These are phyloP conservation scores for Monopterus albus DNA, from an alignment of 2,113 vertebrate species.

Conservation along the genomic window DNA sequence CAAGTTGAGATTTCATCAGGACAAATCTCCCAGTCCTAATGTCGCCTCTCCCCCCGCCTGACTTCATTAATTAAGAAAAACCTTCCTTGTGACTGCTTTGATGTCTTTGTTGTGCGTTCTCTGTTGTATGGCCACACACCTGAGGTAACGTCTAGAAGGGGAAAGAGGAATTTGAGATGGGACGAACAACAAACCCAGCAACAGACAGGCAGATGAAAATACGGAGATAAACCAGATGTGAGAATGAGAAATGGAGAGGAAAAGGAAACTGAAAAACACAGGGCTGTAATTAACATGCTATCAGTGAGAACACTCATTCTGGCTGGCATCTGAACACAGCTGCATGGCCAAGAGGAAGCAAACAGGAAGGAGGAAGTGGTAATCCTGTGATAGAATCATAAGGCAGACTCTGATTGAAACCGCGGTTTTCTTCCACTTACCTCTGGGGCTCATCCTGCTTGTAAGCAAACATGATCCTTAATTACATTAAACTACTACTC, in stretches of 20 bases:
- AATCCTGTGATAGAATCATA: constrained; percentile 68
- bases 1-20: no score
- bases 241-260: constrained; percentile 48
- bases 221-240: constrained; percentile 65
- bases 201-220: constrained; percentile 27
- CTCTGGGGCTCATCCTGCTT: constrained; percentile 62
- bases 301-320: constrained; percentile 49
- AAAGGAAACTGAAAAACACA: constrained; percentile 51
- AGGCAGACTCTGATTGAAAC: constrained; percentile 8
- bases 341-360: constrained; percentile 69
- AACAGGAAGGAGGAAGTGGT: constrained; percentile 79
- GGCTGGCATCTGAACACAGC: constrained; percentile 60
- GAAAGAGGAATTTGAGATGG: not conserved
- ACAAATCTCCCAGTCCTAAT: not conserved
- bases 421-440: constrained; percentile 56
- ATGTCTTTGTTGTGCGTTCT: constrained; percentile 3
- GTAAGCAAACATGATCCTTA: constrained; percentile 27
- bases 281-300: constrained; percentile 60
- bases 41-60: constrained; percentile 27
- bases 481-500: constrained; percentile 55
- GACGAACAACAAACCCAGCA: constrained; percentile 20
- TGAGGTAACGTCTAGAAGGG: constrained; percentile 9
- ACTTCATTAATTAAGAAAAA: constrained; percentile 40
- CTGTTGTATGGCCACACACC: constrained; percentile 24
- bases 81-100: constrained; percentile 40